Percentiles rank a stretch among this genome's conserved stretches.
These are phyloP conservation scores for Tamias sibiricus DNA, from an alignment of 2,113 vertebrate genomes.

Conservation along the genomic window DNA sequence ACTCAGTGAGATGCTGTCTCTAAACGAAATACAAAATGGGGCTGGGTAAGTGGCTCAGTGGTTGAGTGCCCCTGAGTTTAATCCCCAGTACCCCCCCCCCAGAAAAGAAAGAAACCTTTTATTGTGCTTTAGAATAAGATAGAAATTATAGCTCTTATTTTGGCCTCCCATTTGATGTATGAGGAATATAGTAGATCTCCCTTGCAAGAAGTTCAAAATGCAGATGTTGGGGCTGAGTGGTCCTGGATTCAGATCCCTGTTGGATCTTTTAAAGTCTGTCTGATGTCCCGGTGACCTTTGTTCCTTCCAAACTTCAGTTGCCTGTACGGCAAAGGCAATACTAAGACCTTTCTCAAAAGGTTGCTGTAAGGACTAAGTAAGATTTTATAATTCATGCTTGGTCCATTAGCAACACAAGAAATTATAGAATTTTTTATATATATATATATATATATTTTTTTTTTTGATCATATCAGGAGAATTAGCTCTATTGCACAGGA, in stretches of 20 bases:
- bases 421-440: background rate
- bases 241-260: background rate
- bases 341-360: background rate
- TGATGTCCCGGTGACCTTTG: background rate
- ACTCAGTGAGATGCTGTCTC: too few species aligned
- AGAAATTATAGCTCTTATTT: background rate
- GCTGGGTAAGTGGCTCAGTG: too few species aligned
- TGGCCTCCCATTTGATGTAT: background rate
- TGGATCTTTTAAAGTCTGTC: background rate
- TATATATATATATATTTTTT: too few species aligned
- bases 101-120: too few species aligned
- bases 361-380: background rate
- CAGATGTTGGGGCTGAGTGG: background rate
- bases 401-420: background rate
- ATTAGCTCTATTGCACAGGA: background rate
- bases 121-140: too few species aligned
- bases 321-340: background rate
- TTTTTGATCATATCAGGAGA: background rate
- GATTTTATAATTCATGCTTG: background rate
- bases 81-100: too few species aligned
- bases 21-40: too few species aligned
- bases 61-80: too few species aligned
- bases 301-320: background rate
- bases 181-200: background rate
- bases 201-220: background rate